Conservation (phyloP, 2,797 vertebrate genomes). For the Pelodytes ibericus region DNA sequence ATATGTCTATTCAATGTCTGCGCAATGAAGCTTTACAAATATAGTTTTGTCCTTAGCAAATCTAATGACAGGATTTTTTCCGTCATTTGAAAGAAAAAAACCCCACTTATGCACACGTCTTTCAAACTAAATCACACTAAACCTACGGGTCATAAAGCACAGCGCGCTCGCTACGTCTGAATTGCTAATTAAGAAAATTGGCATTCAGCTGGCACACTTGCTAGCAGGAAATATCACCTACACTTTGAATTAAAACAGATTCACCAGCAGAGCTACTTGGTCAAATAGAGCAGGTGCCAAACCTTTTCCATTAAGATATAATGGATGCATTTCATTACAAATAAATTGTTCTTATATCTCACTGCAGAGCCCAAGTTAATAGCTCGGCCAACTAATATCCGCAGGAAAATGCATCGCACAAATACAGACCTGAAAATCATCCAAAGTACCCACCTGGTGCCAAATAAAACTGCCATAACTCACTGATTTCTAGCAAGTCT, state of each 20-base stretch:
- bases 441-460: not conserved
- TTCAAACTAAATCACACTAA: constrained; percentile 29
- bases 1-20: too few species aligned
- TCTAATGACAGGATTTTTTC: not conserved
- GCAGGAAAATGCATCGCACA: not conserved
- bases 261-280: not conserved
- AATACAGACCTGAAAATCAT: not conserved
- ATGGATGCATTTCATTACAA: constrained; percentile 2
- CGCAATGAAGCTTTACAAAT: not conserved
- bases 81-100: not conserved
- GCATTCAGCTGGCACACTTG: constrained; percentile 21
- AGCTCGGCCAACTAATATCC: not conserved
- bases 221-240: constrained; percentile 23
- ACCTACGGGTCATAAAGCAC: constrained; percentile 22
- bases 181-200: constrained; percentile 36
- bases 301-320: constrained; percentile 20
- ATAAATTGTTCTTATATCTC: constrained; percentile 9
- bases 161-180: not conserved
- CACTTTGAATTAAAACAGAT: constrained; percentile 19
- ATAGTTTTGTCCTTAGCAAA: constrained; percentile 1
- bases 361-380: constrained; percentile 4
- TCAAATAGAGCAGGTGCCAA: constrained; percentile 18
- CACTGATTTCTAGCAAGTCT: constrained; percentile 24
- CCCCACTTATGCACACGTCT: constrained; percentile 15
- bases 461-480: constrained; percentile 7